Evolutionary conservation across 2,113 vertebrate species (phyloP), one percentile per base, ranked within the genome.

Genomic region (Anoplopoma fimbria): DNA sequence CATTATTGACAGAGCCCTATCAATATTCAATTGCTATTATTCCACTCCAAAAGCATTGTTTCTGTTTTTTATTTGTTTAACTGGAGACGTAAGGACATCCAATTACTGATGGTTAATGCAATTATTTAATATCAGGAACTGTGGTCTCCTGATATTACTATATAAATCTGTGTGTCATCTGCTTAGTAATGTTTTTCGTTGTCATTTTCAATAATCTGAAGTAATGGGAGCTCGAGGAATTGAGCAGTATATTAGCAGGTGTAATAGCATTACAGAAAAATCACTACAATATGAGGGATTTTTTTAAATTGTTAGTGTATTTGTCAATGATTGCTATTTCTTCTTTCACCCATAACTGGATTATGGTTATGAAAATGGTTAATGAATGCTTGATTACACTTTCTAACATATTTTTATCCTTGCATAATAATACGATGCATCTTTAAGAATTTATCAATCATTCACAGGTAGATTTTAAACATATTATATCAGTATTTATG

Each of bases 81-180:
- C 19, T 49, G 19, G 21, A 25, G 8, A 27, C 13, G 53, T 57
- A 27, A 14, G 53, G n/a, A 55, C 53, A 55, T 47, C 45, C 45
- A 19, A 51, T 57, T 57, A 12, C 55, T 57, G 55, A 57, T 57
- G 12, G 27, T 14, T 27, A 5, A 57, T 57, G 53, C n/a, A 57
- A 13, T 53, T 55, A 57, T 17, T 6, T 27, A 27, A 57, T 27
- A 27, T 27, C 27, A 14, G 25, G 25, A 57, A 57, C 25, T 57
- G n/a, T 25, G 6, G 53, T 57, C n/a, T 14, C 53, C 53, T 57
- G n/a, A 58, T 58, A 23, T 58, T 5, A 21, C 40, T 9, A 38
- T 19, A 57, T 71, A 57, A 25, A 71, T 36, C 10, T 57, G 4
- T 27, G n/a, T 71, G 51, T 40, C 51, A 71, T 58, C 69, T 71